Evolutionary conservation across 2,797 vertebrate species (phyloP).

Genomic region (Phoxinus dragarum): DNA sequence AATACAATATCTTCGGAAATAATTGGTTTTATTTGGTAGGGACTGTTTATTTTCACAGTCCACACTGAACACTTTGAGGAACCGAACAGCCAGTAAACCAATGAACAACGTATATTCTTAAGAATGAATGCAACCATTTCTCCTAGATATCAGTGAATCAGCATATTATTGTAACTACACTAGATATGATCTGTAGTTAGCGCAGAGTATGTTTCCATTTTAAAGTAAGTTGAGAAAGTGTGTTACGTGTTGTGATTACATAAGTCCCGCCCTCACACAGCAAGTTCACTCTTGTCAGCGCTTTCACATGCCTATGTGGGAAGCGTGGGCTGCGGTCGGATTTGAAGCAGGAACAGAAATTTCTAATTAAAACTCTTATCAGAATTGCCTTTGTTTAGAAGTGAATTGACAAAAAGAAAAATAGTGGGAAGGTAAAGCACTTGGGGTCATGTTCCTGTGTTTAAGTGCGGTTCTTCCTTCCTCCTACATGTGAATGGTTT

Average conservation of each 20-base stretch:
- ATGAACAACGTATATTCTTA: background rate
- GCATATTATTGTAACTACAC: background rate
- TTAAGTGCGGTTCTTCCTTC: background rate
- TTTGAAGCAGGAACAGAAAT: constrained; percentile 40
- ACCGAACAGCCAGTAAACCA: constrained; percentile 5
- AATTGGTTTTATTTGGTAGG: constrained; percentile 50
- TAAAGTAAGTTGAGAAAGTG: constrained; percentile 37
- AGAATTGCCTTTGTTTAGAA: constrained; percentile 37
- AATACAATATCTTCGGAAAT: constrained; percentile 2
- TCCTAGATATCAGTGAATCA: background rate
- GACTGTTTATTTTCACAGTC: background rate
- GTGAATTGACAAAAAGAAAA: constrained; percentile 29
- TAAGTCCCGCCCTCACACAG: constrained; percentile 56
- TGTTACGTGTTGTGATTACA: constrained; percentile 51
- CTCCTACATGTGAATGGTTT: constrained; percentile 3
- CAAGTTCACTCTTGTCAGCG: constrained; percentile 49
- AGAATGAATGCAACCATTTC: constrained; percentile 1
- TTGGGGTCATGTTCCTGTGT: constrained; percentile 15
- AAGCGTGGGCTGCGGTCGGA: constrained; percentile 51
- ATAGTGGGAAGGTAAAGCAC: constrained; percentile 10
- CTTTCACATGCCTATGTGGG: constrained; percentile 58
- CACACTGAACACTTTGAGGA: constrained; percentile 35
- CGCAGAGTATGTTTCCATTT: constrained; percentile 25
- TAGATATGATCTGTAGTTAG: constrained; percentile 12
- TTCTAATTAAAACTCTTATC: constrained; percentile 42